Evolutionary conservation across 2,113 vertebrate species (phyloP), one percentile per base, ranked within the genome.

Genomic region (Dicrurus megarhynchus): DNA sequence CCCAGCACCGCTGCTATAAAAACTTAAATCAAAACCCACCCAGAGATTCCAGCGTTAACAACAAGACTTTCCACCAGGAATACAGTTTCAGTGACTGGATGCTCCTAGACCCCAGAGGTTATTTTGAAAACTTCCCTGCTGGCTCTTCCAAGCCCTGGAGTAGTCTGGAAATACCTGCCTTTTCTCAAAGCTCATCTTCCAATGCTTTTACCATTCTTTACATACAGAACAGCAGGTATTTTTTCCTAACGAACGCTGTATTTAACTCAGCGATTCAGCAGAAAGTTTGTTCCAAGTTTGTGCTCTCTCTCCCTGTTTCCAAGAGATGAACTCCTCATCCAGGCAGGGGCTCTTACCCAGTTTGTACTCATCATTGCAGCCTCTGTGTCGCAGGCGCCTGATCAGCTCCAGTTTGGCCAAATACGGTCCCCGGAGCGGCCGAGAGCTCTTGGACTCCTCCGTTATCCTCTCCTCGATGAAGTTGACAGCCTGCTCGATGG

Each of bases 341-440:
- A 33, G 47, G 35, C 7, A 35, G 21, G 13, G 15, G 44, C 71
- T 79, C 97, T 98, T 98, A 99, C 99, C 99, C 24, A 99, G 97
- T 85, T 98, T 98, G 74, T 98, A 97, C 26, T 99, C 99, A 53
- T 99, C 98, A 3, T 98, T 98, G 94, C 97, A 98, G 61, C 98
- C 98, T 19, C 99, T 75, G 74, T 92, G 96, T 11, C 98, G 95
- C 95, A 99, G 97, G 15, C 99, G 98, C 88, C 98, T 96, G 8
- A 99, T 99, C 59, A 99, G 96, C 80, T 99, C 99, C 81, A 99
- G 97, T 20, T 98, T 99, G 90, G 99, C 99, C 63, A 99, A 92
- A 80, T 98, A 98, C 0, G 99, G 99, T 8, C 99, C 99, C 87
- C 99, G 97, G 9, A 99, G 99, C 0, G 98, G 98, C 15, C 98